Conservation (phyloP, 2,888 invertebrate species). For the Cybosia mesomella region DNA sequence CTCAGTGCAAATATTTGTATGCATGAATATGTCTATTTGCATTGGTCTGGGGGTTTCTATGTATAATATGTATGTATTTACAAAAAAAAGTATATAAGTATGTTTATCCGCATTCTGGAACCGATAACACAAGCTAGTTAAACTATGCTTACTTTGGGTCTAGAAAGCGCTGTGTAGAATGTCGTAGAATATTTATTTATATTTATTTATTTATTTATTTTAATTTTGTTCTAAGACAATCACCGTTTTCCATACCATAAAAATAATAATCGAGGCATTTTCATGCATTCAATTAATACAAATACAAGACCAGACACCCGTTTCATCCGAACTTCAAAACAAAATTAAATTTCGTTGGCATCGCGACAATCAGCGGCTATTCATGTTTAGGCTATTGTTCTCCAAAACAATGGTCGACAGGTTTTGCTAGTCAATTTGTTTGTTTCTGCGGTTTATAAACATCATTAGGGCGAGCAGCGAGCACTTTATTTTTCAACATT, state of each 20-base stretch:
- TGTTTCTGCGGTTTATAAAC: constrained; percentile 49
- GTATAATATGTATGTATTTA: no score
- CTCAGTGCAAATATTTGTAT: no score
- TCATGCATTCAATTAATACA: constrained; percentile 23
- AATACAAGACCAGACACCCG: constrained; percentile 19
- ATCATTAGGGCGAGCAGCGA: constrained; percentile 47
- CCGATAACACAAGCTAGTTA: no score
- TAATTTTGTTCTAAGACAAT: not conserved
- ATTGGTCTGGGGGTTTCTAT: no score
- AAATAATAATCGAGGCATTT: constrained; percentile 3
- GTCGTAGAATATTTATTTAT: no score
- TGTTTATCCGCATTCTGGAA: no score
- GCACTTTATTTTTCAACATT: constrained; percentile 38
- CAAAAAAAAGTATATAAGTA: no score
- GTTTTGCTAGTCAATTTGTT: constrained; percentile 60
- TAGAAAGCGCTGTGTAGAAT: no score
- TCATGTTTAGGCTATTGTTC: constrained; percentile 57
- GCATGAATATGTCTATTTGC: no score
- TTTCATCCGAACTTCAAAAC: constrained; percentile 40
- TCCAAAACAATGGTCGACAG: constrained; percentile 53
- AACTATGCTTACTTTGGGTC: no score
- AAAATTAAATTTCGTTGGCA: constrained; percentile 55
- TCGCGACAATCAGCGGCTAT: constrained; percentile 61
- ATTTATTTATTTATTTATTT: no score
- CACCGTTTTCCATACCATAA: not conserved